phyloP scores from a whole-genome alignment of 2,797 vertebrate species.

The Borostomias antarcticus region DNA sequence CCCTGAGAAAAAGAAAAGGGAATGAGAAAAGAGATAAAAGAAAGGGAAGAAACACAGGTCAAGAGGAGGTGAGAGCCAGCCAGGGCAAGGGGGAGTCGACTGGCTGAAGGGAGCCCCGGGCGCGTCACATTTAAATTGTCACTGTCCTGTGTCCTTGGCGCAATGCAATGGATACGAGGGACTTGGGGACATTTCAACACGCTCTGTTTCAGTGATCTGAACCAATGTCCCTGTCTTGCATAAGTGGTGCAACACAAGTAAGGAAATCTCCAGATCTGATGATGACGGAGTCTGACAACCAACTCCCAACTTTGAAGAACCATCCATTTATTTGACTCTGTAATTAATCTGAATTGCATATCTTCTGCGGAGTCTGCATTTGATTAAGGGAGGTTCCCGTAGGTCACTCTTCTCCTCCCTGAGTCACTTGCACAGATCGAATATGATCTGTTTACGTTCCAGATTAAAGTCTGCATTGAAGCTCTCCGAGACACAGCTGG shows the following conservation, averaged over 20 bases:
- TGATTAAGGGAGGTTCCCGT: background rate
- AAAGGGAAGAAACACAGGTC: background rate
- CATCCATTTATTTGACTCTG: conserved; percentile 7
- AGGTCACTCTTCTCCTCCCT: background rate
- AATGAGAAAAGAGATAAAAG: background rate
- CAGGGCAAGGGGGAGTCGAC: background rate
- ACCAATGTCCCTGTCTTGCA: conserved; percentile 30
- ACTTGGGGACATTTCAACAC: background rate
- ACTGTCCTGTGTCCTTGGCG: conserved; percentile 2
- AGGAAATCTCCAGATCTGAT: conserved; percentile 33
- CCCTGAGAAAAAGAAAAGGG: background rate
- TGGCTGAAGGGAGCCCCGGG: background rate
- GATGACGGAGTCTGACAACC: conserved; percentile 28
- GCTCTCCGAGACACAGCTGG: too few species aligned
- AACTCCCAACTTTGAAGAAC: conserved; percentile 23
- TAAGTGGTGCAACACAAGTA: conserved; percentile 29
- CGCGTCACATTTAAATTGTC: conserved; percentile 7
- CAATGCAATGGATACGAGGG: conserved; percentile 1
- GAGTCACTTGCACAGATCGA: background rate
- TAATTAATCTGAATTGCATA: conserved; percentile 24
- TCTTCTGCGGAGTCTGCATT: conserved; percentile 9
- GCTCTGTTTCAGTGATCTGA: conserved; percentile 24
- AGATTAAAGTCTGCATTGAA: background rate
- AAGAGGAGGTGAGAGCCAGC: background rate
- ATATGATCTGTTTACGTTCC: too few species aligned